Conservation (phyloP, 2,113 vertebrate genomes). For the Anhinga rufa region DNA sequence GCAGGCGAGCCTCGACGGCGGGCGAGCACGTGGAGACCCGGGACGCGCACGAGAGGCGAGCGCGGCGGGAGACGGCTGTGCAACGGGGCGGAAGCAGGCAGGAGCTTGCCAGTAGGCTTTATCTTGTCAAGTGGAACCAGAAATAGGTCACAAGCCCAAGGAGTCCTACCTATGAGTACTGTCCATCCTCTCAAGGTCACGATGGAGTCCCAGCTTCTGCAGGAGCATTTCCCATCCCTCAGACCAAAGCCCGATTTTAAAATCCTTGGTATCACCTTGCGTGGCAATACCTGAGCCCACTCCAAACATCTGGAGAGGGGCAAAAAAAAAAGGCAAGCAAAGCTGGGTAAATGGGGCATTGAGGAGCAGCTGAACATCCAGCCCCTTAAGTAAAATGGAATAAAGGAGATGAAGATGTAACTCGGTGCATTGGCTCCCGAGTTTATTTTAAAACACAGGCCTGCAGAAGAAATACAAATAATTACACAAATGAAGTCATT, state of each 20-base stretch:
- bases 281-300: not conserved
- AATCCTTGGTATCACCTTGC: too few species aligned
- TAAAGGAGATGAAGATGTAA: not conserved
- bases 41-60: not conserved
- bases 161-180: fast-evolving
- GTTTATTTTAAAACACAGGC: not conserved
- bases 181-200: fast-evolving
- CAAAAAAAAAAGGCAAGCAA: fast-evolving
- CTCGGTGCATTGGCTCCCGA: not conserved
- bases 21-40: fast-evolving
- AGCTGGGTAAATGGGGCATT: not conserved
- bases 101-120: not conserved
- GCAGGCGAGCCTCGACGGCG: not conserved
- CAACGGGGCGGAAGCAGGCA: fast-evolving
- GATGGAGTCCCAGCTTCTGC: not conserved
- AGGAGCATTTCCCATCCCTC: not conserved
- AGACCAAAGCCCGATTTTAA: not conserved
- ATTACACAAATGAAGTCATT: not conserved
- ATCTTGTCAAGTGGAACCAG: not conserved
- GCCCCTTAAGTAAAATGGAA: fast-evolving
- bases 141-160: not conserved
- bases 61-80: not conserved
- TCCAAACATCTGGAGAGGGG: not conserved
- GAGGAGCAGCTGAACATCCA: not conserved
- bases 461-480: not conserved